Base-by-base conservation (phyloP, 2,113 vertebrate species). In the Marcusenius ussheri region DNA sequence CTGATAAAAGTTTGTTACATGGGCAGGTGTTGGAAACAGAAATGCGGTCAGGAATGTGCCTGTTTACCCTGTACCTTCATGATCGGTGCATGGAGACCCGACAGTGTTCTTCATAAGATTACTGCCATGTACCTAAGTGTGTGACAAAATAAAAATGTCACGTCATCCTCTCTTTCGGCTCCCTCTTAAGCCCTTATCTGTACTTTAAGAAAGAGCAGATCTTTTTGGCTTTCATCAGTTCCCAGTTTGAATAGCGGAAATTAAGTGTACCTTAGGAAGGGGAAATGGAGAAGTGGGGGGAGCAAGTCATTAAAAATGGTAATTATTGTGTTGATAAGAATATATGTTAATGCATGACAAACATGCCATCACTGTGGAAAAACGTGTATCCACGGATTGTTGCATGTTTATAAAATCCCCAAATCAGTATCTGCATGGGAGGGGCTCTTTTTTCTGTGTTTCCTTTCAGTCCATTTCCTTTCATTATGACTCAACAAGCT, bases 281-380 rank as follows among this genome's bases (percentile, higher is more conserved):
- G 49, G 31, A 83, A 83, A 83, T 0, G 24, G 45, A 86, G 31
- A 13, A 77, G n/a, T 27, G 50, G 1, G n/a, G 31, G 11, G 88
- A 50, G 21, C 17, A 62, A 31, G 58, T 15, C 8, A 31, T 31
- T 74, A 50, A 74, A 89, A 74, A 77, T 74, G n/a, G 46, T 50
- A 74, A 50, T 89, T 50, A 49, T 49, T 3, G 31, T 74, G 62
- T 89, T 89, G 88, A 88, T 62, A 77, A 31, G 35, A 89, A 50
- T 46, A 39, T 3, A 4, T 13, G 3, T 50, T 77, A 77, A 89
- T 74, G 62, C 46, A 35, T 74, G 46, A 31, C 47, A 6, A 70
- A 88, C n/a, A 49, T 27, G 45, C 88, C 53, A 45, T 70, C 39
- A 66, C 42, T 7, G 39, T 10, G 58, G 62, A 24, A 31, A 42